phyloP scores from a whole-genome alignment of 2,797 vertebrate species.

The Bradypodion ventrale region DNA sequence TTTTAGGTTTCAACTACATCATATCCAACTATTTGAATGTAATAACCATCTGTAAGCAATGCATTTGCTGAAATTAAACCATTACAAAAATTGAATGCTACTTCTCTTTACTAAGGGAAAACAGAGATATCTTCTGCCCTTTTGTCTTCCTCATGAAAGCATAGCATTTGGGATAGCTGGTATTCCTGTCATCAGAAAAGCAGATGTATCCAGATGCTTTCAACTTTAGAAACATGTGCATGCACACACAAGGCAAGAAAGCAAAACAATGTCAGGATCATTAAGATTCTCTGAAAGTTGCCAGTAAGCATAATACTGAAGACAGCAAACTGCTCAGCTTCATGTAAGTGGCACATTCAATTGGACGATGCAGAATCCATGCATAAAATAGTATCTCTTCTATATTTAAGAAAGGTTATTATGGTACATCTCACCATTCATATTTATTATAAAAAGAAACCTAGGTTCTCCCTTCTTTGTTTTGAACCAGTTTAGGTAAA shows the following conservation, averaged over 20 bases:
- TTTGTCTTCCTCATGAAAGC: background rate
- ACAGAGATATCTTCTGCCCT: background rate
- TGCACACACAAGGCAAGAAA: background rate
- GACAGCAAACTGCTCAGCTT: background rate
- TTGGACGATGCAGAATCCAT: background rate
- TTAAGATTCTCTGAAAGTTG: background rate
- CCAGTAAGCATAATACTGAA: background rate
- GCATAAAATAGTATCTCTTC: background rate
- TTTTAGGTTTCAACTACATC: background rate
- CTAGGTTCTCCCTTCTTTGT: no score
- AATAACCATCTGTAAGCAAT: background rate
- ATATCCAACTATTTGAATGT: background rate
- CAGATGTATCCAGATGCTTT: no score
- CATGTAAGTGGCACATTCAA: background rate
- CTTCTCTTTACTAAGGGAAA: background rate
- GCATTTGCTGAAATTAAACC: background rate
- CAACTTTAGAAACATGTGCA: no score
- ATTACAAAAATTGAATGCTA: background rate
- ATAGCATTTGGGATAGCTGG: background rate
- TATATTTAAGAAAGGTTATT: background rate
- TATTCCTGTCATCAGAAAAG: background rate
- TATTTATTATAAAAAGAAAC: no score
- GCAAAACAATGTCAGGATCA: background rate
- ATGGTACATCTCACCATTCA: no score
- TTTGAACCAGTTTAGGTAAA: no score